phyloP scores from a whole-genome alignment of 1,140 invertebrate species.

The Proctacanthus coquilletti region DNA sequence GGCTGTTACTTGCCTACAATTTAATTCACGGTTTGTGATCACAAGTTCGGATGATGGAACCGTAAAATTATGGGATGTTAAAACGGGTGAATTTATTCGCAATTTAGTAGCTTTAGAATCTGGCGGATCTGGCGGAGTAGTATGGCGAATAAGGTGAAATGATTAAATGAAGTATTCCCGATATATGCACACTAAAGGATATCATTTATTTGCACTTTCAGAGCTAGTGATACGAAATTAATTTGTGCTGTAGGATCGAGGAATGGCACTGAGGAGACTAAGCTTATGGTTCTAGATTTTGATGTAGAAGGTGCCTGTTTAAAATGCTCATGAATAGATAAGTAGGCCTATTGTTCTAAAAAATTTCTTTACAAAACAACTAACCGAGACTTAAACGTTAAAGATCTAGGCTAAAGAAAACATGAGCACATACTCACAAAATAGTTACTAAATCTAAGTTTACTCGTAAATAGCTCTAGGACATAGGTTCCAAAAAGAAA shows the following conservation, averaged over 20 bases:
- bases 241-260: constrained; percentile 96
- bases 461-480: no score
- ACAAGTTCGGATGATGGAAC: constrained; percentile 99
- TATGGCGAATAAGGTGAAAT: constrained; percentile 86
- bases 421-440: no score
- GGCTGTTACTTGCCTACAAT: constrained; percentile 95
- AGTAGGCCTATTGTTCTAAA: background rate
- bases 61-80: constrained; percentile 97
- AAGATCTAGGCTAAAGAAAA: no score
- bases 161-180: background rate
- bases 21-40: constrained; percentile 94
- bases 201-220: constrained; percentile 6
- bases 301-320: constrained; percentile 60
- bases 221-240: constrained; percentile 87
- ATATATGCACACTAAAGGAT: background rate
- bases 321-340: constrained; percentile 33
- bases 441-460: no score
- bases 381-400: no score
- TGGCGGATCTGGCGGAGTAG: constrained; percentile 94
- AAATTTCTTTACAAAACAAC: no score
- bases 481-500: no score
- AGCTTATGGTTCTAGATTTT: constrained; percentile 93
- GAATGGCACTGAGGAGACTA: constrained; percentile 98
- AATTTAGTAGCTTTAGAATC: constrained; percentile 87
- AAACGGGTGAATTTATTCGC: constrained; percentile 87